Conservation (phyloP, 2,113 vertebrate species). For the Pseudorhombus dupliciocellatus region DNA sequence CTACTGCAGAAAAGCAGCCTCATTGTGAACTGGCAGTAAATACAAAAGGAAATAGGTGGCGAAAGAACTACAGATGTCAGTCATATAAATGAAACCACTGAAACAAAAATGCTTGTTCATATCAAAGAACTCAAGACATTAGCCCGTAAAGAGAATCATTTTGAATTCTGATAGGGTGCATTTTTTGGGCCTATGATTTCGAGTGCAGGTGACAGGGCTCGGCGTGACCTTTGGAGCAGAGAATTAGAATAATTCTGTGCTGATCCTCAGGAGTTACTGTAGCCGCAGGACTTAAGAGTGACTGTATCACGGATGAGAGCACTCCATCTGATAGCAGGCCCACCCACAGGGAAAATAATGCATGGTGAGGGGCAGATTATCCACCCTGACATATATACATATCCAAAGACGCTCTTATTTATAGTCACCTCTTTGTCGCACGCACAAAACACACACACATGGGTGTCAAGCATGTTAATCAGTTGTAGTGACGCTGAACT, state of each 20-base stretch:
- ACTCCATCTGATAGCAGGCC: slow-evolving; percentile 43
- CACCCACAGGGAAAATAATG: slow-evolving; percentile 34
- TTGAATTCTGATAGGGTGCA: neutral
- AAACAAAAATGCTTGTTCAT: neutral
- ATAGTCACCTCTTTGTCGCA: slow-evolving; percentile 27
- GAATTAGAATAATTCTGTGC: slow-evolving; percentile 61
- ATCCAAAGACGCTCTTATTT: slow-evolving; percentile 25
- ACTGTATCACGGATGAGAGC: slow-evolving; percentile 58
- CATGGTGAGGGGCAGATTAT: slow-evolving; percentile 47
- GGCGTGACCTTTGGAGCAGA: slow-evolving; percentile 47
- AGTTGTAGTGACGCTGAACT: slow-evolving; percentile 34
- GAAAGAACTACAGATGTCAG: slow-evolving; percentile 1
- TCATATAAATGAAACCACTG: neutral
- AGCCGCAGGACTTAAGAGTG: slow-evolving; percentile 57
- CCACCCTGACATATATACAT: slow-evolving; percentile 46
- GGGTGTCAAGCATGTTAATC: slow-evolving; percentile 25
- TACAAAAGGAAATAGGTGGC: slow-evolving; percentile 27
- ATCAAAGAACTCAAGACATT: neutral
- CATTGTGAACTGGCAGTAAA: neutral
- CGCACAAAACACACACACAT: neutral
- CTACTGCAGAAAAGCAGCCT: neutral
- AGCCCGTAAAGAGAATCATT: too few relatives aligned
- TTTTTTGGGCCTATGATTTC: neutral
- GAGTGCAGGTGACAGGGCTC: neutral
- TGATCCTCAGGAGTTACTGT: slow-evolving; percentile 55